Conservation (phyloP, 2,113 vertebrate species). For the Vulpes ferrilata region DNA sequence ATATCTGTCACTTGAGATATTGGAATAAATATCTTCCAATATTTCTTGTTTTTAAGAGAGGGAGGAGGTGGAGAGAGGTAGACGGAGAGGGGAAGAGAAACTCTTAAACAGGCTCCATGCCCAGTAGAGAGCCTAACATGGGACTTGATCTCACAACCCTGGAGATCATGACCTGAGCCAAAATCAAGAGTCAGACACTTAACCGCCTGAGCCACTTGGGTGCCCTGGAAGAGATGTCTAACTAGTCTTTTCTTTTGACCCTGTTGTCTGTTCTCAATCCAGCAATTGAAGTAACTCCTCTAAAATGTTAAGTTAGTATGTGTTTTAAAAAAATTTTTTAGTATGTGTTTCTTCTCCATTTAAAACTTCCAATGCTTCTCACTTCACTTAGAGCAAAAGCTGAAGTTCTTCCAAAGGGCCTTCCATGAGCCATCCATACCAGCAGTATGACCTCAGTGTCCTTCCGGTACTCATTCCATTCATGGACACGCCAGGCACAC, state of each 20-base stretch:
- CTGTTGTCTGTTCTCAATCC: background rate
- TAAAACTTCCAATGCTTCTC: background rate
- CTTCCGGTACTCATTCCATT: no score
- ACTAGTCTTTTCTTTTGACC: background rate
- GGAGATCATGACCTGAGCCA: background rate
- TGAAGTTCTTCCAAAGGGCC: background rate
- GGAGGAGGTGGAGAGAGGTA: no score
- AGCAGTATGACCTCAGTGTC: background rate
- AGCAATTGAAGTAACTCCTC: background rate
- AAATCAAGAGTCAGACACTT: background rate
- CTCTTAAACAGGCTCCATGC: background rate
- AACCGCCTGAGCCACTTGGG: background rate
- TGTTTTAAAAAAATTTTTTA: background rate
- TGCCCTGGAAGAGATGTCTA: background rate
- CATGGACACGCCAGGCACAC: fast-evolving
- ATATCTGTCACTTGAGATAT: background rate
- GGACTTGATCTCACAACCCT: background rate
- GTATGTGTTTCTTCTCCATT: background rate
- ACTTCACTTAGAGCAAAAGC: background rate
- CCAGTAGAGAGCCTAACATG: background rate
- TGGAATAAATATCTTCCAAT: background rate
- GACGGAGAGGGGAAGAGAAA: no score
- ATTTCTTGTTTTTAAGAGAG: background rate
- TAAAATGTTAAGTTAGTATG: background rate
- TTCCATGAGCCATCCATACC: no score